These are phyloP conservation scores for Malachius bipustulatus DNA, from an alignment of 2,888 invertebrate genomes.

Conservation along the genomic window DNA sequence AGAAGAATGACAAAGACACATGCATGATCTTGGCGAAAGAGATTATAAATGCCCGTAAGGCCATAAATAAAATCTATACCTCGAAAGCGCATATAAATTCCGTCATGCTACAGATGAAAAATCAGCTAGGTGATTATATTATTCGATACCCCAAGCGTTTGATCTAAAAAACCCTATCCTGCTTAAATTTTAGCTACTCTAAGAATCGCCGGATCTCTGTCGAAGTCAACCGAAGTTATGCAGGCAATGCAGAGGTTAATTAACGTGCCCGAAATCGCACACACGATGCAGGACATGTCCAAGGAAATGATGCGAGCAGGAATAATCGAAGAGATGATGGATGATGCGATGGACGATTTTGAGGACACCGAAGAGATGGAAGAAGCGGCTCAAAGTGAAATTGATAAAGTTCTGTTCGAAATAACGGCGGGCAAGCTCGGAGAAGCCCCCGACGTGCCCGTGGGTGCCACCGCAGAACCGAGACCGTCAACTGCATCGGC, in stretches of 20 bases:
- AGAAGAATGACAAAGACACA: conserved; percentile 88
- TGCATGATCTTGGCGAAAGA: conserved; percentile 91
- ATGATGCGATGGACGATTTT: conserved; percentile 89
- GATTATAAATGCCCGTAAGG: conserved; percentile 75
- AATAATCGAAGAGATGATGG: conserved; percentile 98
- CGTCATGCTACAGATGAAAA: conserved; percentile 94
- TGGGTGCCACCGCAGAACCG: conserved; percentile 42
- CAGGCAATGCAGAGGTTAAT: conserved; percentile 90
- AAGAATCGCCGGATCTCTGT: conserved; percentile 81
- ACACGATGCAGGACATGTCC: conserved; percentile 94
- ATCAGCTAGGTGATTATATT: conserved; percentile 71
- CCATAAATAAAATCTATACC: conserved; percentile 82
- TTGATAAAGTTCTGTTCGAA: conserved; percentile 42
- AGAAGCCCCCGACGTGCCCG: conserved; percentile 71
- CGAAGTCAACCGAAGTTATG: conserved; percentile 98
- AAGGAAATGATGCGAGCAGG: conserved; percentile 99
- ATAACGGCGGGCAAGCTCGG: conserved; percentile 85
- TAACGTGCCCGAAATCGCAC: conserved; percentile 84
- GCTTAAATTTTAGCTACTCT: conserved; percentile 61
- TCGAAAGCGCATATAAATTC: conserved; percentile 97
- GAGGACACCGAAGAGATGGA: conserved; percentile 91
- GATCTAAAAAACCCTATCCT: background rate
- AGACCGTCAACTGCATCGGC: conserved; percentile 40
- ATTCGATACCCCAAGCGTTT: too few relatives aligned
- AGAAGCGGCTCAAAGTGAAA: conserved; percentile 90